Base-by-base conservation (phyloP, 2,113 vertebrate species). In the Heterotis niloticus region DNA sequence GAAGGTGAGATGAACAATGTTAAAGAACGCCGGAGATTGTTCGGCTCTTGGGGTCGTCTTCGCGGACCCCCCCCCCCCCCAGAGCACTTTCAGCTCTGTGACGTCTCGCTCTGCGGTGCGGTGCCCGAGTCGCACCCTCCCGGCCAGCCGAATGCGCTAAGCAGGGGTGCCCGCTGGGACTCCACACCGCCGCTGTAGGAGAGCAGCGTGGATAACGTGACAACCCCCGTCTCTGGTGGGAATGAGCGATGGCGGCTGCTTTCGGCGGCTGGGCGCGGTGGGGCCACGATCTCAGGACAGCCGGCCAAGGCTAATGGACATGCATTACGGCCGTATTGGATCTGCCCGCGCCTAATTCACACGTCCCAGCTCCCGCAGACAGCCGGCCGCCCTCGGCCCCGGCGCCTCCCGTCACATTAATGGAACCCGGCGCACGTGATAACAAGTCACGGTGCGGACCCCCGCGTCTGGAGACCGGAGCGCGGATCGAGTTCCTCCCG, bases 121-220 rank as follows among this genome's bases (percentile, higher is more conserved):
- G 78, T 81, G 57, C 77, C 82, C 67, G 68, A 78, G 76, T 76
- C 82, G 70, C 75, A 77, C 77, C 56, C 73, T 24, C 13, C 69
- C 70, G 64, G 70, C 70, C 73, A 79, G 83, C 83, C 82, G 70
- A 85, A 81, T 5, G 62, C 79, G 80, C 62, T 84, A 81, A 88
- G 86, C 80, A 88, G 76, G 80, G 72, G 13, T 26, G 69, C 76
- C 76, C 81, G 80, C 82, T 73, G 17, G 20, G 85, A 71, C 80
- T 79, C 54, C 65, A 65, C 17, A 28, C 73, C 78, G 74, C 85
- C 85, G 88, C 90, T 87, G 87, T 83, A 75, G 85, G 67, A 83
- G 24, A 83, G 88, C 88, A 85, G 87, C 87, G 87, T 85, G 80
- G 54, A 28, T 5, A 85, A 90, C 84, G 88, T 87, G 89, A 89